phyloP scores from a whole-genome alignment of 2,888 invertebrate genomes.

The Mellilla xanthometata region DNA sequence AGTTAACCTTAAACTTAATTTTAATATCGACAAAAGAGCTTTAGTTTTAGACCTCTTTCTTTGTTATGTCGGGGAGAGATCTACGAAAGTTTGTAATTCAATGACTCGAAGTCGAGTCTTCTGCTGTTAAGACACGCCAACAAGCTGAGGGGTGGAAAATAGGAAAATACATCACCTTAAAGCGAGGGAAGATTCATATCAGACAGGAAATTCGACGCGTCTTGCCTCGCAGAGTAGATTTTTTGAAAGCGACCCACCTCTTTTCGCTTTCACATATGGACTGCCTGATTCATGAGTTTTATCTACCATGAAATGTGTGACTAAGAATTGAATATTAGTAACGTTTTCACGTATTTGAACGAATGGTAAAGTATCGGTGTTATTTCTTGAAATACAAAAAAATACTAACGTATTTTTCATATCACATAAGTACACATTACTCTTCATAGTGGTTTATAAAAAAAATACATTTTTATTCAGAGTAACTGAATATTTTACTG shows the following conservation, averaged over 20 bases:
- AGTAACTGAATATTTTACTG: too few relatives aligned
- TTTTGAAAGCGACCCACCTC: conserved; percentile 69
- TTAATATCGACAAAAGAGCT: too few relatives aligned
- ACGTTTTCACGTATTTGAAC: conserved; percentile 54
- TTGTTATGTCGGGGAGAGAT: neutral
- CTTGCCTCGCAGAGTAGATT: conserved; percentile 64
- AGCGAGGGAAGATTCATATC: conserved; percentile 82
- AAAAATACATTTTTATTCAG: too few relatives aligned
- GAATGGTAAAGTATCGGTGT: conserved; percentile 49
- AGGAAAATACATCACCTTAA: conserved; percentile 82
- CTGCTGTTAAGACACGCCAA: conserved; percentile 40
- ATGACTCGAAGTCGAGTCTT: conserved; percentile 29
- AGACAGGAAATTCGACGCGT: conserved; percentile 78
- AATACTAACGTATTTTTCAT: too few relatives aligned
- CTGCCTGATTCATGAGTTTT: conserved; percentile 79
- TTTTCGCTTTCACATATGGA: conserved; percentile 72
- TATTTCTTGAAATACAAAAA: neutral
- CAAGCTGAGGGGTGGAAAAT: conserved; percentile 65
- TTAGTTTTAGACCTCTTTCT: too few relatives aligned
- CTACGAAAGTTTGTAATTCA: conserved; percentile 12
- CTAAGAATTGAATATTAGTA: conserved; percentile 72
- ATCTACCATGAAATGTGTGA: conserved; percentile 77
- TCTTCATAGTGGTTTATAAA: too few relatives aligned
- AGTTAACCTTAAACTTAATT: too few relatives aligned
- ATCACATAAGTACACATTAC: too few relatives aligned